A percentile compares a stretch with the other conserved stretches of the same genome.
phyloP scores from a whole-genome alignment of 2,113 vertebrate species.

The Phodopus roborovskii region DNA sequence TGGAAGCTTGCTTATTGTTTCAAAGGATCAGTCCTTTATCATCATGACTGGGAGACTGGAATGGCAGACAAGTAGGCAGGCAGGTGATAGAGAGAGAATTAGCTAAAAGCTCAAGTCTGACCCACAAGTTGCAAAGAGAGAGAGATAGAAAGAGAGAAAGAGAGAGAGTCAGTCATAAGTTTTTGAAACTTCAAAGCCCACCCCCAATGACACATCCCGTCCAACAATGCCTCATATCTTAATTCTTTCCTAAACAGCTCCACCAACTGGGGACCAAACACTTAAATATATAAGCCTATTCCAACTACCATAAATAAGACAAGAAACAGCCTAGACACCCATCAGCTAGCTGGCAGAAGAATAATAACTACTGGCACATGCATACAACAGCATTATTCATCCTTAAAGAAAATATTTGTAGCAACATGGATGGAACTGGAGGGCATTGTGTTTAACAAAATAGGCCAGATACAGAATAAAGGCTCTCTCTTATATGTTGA shows the following conservation, averaged over 20 bases:
- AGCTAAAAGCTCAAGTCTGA: too few relatives aligned
- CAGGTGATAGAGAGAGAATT: not conserved
- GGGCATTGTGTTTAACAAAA: not conserved
- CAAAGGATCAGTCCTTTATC: not conserved
- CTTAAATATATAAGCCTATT: not conserved
- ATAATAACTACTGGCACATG: not conserved
- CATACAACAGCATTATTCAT: not conserved
- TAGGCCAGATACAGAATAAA: not conserved
- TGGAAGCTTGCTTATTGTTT: not conserved
- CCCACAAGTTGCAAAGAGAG: too few relatives aligned
- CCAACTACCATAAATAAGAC: not conserved
- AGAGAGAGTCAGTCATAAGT: not conserved
- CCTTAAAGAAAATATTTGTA: not conserved
- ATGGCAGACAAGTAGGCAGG: not conserved
- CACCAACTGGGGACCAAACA: not conserved
- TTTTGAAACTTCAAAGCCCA: not conserved
- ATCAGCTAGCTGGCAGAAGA: not conserved
- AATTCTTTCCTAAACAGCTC: not conserved
- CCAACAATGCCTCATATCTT: not conserved
- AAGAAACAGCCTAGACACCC: not conserved
- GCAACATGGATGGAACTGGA: not conserved
- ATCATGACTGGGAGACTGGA: not conserved
- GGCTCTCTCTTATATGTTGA: not conserved
- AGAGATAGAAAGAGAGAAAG: not conserved
- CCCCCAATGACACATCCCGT: not conserved